Evolutionary conservation across 1,140 invertebrate genomes (phyloP).

Genomic region (Armadillidium nasatum): DNA sequence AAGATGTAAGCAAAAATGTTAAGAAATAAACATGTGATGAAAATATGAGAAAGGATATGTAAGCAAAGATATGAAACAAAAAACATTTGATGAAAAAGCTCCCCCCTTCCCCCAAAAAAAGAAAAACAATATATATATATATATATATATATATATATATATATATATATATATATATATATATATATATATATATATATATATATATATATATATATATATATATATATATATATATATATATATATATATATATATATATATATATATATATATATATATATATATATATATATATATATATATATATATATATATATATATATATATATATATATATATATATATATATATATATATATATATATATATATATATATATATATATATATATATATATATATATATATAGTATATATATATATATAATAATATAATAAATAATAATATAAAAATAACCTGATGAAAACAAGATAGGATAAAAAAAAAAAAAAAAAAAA

Average conservation of each 20-base stretch:
- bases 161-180: conserved; percentile 2
- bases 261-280: conserved; percentile 34
- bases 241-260: conserved; percentile 29
- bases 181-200: conserved; percentile 14
- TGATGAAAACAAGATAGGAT: too few relatives aligned
- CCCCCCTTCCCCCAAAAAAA: too few relatives aligned
- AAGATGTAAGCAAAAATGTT: too few relatives aligned
- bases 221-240: conserved; percentile 30
- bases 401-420: neutral
- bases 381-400: conserved; percentile 31
- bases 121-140: neutral
- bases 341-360: conserved; percentile 28
- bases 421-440: neutral
- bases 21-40: too few relatives aligned
- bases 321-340: conserved; percentile 32
- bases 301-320: conserved; percentile 31
- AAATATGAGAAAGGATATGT: too few relatives aligned
- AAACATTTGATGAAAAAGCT: too few relatives aligned
- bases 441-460: too few relatives aligned
- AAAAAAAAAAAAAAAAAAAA: too few relatives aligned
- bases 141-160: conserved; percentile 16
- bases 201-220: conserved; percentile 26
- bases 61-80: too few relatives aligned
- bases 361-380: conserved; percentile 33
- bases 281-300: conserved; percentile 31